Evolutionary conservation across 2,888 invertebrate species (phyloP), one percentile per base, ranked within the genome.

Genomic region (Seira sanloemensis): DNA sequence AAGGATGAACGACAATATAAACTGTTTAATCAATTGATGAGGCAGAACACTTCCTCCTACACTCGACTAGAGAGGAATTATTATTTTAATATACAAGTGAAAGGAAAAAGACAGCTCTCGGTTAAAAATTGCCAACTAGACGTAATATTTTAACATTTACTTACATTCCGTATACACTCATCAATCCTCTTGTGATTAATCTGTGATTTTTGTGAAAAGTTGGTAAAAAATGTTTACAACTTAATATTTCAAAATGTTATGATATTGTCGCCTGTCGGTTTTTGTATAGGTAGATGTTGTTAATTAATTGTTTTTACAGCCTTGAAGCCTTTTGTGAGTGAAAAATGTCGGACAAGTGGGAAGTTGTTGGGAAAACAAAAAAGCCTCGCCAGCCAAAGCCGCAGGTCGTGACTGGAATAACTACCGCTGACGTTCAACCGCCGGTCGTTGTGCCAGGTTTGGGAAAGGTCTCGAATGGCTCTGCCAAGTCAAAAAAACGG

Each of bases 281-380:
- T n/a, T n/a, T n/a, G n/a, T n/a, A n/a, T n/a, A n/a, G n/a, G n/a
- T n/a, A n/a, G n/a, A n/a, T n/a, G n/a, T n/a, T n/a, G n/a, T n/a
- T n/a, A n/a, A n/a, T n/a, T n/a, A n/a, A n/a, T n/a, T n/a, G n/a
- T n/a, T n/a, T n/a, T n/a, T n/a, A n/a, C n/a, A n/a, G n/a, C n/a
- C n/a, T n/a, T n/a, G n/a, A n/a, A n/a, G n/a, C n/a, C n/a, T n/a
- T n/a, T n/a, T n/a, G n/a, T n/a, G n/a, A n/a, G n/a, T n/a, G 0
- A 23, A 67, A 67, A 25, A 89, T 89, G 89, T 86, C 88, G 18
- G 89, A 89, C 1, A 88, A 88, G 68, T 88, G 88, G 88, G 88
- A 88, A 86, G 86, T 84, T 54, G 89, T 89, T 5, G 84, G 82
- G 9, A 84, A 78, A 25, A 76, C 54, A 54, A 84, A 78, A 78